Base-by-base conservation (phyloP, 2,888 invertebrate genomes). In the Leptopilina syphax region DNA sequence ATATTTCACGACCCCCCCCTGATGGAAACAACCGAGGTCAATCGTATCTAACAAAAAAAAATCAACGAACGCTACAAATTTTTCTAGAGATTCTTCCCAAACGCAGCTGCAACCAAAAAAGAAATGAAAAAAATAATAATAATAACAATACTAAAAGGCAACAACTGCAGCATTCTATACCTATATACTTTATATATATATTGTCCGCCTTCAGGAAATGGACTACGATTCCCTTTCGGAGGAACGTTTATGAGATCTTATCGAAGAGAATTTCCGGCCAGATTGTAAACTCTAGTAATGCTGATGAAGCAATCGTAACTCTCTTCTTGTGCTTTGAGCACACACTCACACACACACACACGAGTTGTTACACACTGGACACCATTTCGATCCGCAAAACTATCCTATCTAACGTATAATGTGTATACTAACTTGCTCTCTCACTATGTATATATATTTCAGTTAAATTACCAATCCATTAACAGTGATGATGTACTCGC, bases 1-100 rank as follows among this genome's bases (percentile, higher is more conserved):
- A 85, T 88, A 86, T 86, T 50, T 50, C 50, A 50, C 82, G 83
- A 84, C 85, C 84, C 86, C 85, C 85, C 85, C 81, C 24, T 24
- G 77, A 50, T 50, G 50, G 50, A 80, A 70, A 70, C 54, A 70
- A 44, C 54, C 12, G 9, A 50, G 54, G 54, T 70, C 54, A 70
- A 54, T 70, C 70, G 12, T 54, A 70, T 70, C 70, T 54, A 54
- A 70, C 70, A 50, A 70, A 44, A 44, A 5, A 44, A 44, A 44
- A 70, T 50, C 27, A 24, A 34, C 34, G 54, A 70, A 50, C 54
- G 54, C 13, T 54, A 70, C 70, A 54, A 44, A 44, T 54, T 54
- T 50, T 54, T 70, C 34, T 27, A 8, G 24, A 54, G 54, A 70
- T 70, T 70, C 70, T 70, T 54, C 18, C 27, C 70, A n/a, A 70